Evolutionary conservation across 2,888 invertebrate species (phyloP).

Genomic region (Meganola albula): DNA sequence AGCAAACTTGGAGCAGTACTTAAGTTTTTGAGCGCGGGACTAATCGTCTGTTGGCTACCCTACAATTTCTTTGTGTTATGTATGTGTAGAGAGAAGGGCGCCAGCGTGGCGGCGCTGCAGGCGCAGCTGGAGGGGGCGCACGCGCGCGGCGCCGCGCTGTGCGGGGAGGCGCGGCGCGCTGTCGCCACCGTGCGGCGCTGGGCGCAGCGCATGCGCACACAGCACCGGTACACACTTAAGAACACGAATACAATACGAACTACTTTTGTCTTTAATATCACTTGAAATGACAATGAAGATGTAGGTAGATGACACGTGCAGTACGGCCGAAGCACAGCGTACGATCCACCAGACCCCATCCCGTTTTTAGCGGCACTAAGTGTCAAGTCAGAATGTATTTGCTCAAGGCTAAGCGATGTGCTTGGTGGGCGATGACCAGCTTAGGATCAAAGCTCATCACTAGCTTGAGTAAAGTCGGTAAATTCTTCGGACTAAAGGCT

Average conservation of each 20-base stretch:
- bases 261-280: constrained; percentile 3
- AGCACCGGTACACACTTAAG: constrained; percentile 26
- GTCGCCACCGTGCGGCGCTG: constrained; percentile 38
- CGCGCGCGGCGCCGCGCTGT: constrained; percentile 48
- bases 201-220: constrained; percentile 29
- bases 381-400: too few species aligned
- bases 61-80: too few species aligned
- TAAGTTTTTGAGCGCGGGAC: too few species aligned
- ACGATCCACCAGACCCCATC: too few species aligned
- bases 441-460: too few species aligned
- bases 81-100: constrained; percentile 33
- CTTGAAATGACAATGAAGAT: not conserved
- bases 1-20: too few species aligned
- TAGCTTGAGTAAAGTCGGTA: too few species aligned
- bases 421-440: too few species aligned
- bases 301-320: not conserved
- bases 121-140: constrained; percentile 44
- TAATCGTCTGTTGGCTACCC: too few species aligned
- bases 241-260: not conserved
- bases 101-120: constrained; percentile 31
- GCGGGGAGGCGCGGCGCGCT: constrained; percentile 45
- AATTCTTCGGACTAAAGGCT: too few species aligned
- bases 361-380: too few species aligned
- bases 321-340: not conserved
- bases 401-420: too few species aligned